A percentile compares a stretch with the other conserved stretches of the same genome.
Conservation (phyloP, 2,888 invertebrate species). For the Gisinianus flammeolus region DNA sequence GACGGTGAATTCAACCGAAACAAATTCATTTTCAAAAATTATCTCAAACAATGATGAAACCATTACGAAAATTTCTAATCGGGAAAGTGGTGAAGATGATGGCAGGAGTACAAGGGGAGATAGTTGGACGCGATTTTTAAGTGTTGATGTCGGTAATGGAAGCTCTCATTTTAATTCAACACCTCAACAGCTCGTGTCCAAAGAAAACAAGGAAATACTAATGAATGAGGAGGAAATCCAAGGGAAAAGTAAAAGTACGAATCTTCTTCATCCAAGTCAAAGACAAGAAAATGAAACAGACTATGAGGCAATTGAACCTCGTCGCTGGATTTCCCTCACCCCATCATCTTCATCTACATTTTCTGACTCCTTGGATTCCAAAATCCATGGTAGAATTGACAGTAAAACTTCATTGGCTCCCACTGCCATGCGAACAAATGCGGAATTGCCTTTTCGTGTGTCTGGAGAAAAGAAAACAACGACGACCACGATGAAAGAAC, state of each 20-base stretch:
- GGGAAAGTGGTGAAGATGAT: no score
- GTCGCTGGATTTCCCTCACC: background rate
- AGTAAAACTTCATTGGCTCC: background rate
- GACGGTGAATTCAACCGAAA: no score
- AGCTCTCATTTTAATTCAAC: no score
- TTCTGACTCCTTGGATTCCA: background rate
- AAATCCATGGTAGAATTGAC: background rate
- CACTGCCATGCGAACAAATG: background rate
- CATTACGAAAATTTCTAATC: no score
- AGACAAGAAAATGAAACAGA: background rate
- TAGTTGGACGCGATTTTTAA: no score
- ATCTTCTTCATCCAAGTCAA: background rate
- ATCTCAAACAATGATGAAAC: no score
- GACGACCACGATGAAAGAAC: no score
- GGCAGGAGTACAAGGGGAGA: no score
- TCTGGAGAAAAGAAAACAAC: background rate
- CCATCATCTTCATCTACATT: background rate
- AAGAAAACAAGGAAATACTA: background rate
- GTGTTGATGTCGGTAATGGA: no score
- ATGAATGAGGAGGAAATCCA: background rate
- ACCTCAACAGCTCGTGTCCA: background rate
- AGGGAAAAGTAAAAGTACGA: background rate
- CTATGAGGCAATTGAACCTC: background rate
- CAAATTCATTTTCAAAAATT: no score
- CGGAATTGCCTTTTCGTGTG: slow-evolving; percentile 5